Evolutionary conservation across 2,888 invertebrate genomes (phyloP).

Genomic region (Athetis lepigone): DNA sequence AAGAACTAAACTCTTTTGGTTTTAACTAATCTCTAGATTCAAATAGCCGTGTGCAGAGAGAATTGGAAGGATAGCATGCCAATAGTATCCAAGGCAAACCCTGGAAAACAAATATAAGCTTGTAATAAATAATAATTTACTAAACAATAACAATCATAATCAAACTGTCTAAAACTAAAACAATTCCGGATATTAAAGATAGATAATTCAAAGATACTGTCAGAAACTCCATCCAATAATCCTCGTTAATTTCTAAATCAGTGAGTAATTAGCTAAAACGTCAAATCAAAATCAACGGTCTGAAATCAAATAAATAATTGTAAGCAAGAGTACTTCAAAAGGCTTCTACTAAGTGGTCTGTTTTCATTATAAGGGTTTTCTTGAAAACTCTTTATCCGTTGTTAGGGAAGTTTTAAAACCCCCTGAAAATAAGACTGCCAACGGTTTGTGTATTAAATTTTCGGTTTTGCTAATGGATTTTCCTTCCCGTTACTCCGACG

Average conservation of each 20-base stretch:
- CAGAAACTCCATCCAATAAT: slow-evolving; percentile 3
- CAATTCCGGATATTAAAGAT: neutral
- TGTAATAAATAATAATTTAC: too few relatives aligned
- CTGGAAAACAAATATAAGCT: too few relatives aligned
- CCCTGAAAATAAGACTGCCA: slow-evolving; percentile 27
- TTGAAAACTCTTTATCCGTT: slow-evolving; percentile 1
- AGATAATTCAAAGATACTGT: neutral
- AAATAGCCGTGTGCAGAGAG: too few relatives aligned
- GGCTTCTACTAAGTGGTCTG: slow-evolving; percentile 34
- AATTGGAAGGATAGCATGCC: too few relatives aligned
- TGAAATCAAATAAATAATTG: slow-evolving; percentile 27
- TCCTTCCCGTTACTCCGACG: slow-evolving; percentile 3
- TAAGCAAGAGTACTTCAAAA: slow-evolving; percentile 36
- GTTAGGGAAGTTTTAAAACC: slow-evolving; percentile 46
- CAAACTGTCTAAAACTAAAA: neutral
- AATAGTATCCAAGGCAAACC: too few relatives aligned
- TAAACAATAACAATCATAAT: too few relatives aligned
- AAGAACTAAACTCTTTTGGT: too few relatives aligned
- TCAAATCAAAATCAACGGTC: slow-evolving; percentile 32
- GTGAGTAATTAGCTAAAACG: slow-evolving; percentile 33
- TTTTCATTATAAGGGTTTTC: slow-evolving; percentile 32
- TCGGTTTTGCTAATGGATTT: slow-evolving; percentile 43
- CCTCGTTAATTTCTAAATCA: slow-evolving; percentile 32
- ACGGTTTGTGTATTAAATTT: slow-evolving; percentile 44
- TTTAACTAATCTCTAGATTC: too few relatives aligned